phyloP scores from a whole-genome alignment of 1,140 invertebrate genomes.

The Papilio machaon region DNA sequence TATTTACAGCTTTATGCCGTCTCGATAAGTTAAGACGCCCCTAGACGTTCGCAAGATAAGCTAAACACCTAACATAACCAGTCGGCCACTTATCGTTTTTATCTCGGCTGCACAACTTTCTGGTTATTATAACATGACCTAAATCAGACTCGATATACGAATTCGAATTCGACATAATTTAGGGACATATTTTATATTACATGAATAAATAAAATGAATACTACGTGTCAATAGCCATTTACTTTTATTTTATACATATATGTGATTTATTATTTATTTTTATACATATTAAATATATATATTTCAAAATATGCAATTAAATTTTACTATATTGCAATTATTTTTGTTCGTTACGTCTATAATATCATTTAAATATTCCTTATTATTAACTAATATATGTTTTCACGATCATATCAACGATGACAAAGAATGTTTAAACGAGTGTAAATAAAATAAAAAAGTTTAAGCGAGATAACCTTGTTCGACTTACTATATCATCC shows the following conservation, averaged over 20 bases:
- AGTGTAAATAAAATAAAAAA: not conserved
- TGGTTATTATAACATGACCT: slow-evolving; percentile 28
- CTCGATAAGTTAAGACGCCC: slow-evolving; percentile 39
- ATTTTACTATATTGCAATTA: too few species aligned
- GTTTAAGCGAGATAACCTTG: slow-evolving; percentile 2
- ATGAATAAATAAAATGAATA: not conserved
- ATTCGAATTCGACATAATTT: slow-evolving; percentile 35
- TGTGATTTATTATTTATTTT: too few species aligned
- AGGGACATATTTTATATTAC: not conserved
- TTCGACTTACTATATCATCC: not conserved
- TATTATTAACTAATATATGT: too few species aligned
- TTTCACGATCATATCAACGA: too few species aligned
- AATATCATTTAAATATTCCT: too few species aligned
- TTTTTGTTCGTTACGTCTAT: too few species aligned
- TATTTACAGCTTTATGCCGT: slow-evolving; percentile 44
- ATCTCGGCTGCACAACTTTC: slow-evolving; percentile 37
- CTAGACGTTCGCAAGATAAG: slow-evolving; percentile 29
- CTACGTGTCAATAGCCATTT: not conserved
- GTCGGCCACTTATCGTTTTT: slow-evolving; percentile 35
- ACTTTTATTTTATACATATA: not conserved
- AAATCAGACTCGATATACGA: too few species aligned
- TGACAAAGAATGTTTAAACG: not conserved
- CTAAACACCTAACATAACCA: not conserved
- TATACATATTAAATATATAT: too few species aligned
- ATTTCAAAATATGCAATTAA: too few species aligned